These are phyloP conservation scores for Cephalophus harveyi DNA, from an alignment of 2,113 vertebrate species.

Conservation along the genomic window DNA sequence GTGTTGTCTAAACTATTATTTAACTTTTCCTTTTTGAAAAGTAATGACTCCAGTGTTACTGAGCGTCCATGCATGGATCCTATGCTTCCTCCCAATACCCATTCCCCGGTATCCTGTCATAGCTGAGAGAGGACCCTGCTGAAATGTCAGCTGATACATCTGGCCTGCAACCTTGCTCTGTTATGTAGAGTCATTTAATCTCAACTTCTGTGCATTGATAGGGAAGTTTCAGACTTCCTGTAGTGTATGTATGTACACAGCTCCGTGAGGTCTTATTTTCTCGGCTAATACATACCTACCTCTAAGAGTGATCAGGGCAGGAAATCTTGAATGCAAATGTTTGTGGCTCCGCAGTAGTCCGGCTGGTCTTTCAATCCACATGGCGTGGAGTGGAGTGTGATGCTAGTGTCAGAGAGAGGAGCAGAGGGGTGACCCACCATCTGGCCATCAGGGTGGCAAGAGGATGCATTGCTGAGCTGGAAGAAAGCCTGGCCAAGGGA, in stretches of 20 bases:
- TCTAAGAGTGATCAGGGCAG: background rate
- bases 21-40: background rate
- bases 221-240: background rate
- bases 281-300: background rate
- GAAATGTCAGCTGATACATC: background rate
- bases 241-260: no score
- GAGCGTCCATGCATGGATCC: background rate
- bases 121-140: background rate
- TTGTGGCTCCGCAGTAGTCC: background rate
- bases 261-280: background rate
- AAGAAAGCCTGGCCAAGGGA: background rate
- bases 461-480: background rate
- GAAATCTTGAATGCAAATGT: background rate
- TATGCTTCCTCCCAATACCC: accelerated
- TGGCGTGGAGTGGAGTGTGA: background rate
- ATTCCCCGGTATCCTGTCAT: no score
- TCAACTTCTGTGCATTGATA: background rate
- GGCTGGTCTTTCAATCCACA: background rate
- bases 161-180: background rate
- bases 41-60: background rate
- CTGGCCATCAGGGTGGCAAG: background rate
- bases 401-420: background rate
- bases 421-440: background rate
- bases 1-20: background rate
- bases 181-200: background rate